These are phyloP conservation scores for Pseudomyrmex flavicornis DNA, from an alignment of 1,140 invertebrate genomes.

Conservation along the genomic window DNA sequence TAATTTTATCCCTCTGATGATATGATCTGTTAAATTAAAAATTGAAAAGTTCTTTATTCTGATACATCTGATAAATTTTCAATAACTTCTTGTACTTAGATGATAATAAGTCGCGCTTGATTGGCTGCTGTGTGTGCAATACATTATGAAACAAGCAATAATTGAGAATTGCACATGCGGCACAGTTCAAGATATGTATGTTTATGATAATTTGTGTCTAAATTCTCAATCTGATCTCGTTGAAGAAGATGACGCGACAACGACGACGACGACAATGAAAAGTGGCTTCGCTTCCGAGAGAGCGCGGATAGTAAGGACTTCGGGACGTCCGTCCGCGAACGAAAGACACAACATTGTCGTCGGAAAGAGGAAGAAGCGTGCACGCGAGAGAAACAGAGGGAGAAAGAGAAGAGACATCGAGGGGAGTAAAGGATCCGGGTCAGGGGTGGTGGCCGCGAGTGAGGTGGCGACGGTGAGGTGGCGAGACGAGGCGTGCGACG, in stretches of 20 bases:
- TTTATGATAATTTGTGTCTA: neutral
- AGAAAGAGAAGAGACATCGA: constrained; percentile 32
- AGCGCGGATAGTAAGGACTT: constrained; percentile 5
- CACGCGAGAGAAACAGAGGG: too few relatives aligned
- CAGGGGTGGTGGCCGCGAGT: constrained; percentile 53
- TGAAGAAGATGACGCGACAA: neutral
- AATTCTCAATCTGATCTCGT: neutral
- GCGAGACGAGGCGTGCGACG: constrained; percentile 13
- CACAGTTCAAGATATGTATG: neutral
- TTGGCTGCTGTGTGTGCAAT: neutral
- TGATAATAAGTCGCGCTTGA: neutral
- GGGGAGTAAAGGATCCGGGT: constrained; percentile 49
- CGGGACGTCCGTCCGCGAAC: constrained; percentile 23
- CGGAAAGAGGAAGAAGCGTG: neutral
- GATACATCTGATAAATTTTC: too few relatives aligned
- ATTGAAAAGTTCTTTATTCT: too few relatives aligned
- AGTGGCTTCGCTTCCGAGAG: constrained; percentile 8
- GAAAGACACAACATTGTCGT: constrained; percentile 12
- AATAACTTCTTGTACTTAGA: too few relatives aligned
- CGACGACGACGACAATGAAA: constrained; percentile 1
- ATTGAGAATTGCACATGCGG: neutral
- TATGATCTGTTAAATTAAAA: too few relatives aligned
- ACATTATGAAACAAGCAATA: neutral
- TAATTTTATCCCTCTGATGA: neutral
- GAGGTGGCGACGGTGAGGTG: neutral